A percentile compares a stretch with the other conserved stretches of the same genome.
These are phyloP conservation scores for Dasypolia templi DNA, from an alignment of 2,888 invertebrate genomes.

Conservation along the genomic window DNA sequence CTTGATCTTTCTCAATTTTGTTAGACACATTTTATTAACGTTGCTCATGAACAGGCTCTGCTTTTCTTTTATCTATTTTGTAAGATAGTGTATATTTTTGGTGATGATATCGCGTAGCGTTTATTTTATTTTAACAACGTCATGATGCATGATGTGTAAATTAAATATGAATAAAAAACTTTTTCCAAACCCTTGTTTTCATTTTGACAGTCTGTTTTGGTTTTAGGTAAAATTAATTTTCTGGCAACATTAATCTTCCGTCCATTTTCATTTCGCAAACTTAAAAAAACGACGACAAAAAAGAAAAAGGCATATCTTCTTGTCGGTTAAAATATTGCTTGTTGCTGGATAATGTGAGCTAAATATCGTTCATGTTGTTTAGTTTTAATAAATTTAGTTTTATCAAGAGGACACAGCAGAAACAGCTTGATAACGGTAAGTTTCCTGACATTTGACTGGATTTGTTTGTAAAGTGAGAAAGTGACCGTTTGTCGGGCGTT, in stretches of 20 bases:
- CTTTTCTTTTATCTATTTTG: neutral
- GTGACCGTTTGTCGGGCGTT: constrained; percentile 86
- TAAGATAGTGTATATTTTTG: neutral
- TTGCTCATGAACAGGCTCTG: neutral
- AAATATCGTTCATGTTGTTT: constrained; percentile 73
- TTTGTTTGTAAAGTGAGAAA: constrained; percentile 88
- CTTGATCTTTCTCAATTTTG: neutral
- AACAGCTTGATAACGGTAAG: constrained; percentile 82
- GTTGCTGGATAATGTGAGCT: constrained; percentile 83
- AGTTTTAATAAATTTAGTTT: constrained; percentile 75
- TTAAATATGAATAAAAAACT: neutral
- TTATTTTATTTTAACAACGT: neutral
- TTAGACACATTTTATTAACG: neutral
- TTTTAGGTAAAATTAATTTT: constrained; percentile 25
- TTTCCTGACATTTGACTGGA: constrained; percentile 82
- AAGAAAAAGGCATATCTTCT: constrained; percentile 80
- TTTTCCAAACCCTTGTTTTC: neutral
- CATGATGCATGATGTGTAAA: too few relatives aligned
- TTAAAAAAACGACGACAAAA: constrained; percentile 87
- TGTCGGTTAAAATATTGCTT: constrained; percentile 80
- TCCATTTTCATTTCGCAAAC: constrained; percentile 88
- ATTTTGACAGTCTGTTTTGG: constrained; percentile 57
- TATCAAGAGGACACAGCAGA: constrained; percentile 67
- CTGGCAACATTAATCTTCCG: constrained; percentile 79
- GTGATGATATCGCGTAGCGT: neutral